Evolutionary conservation across 2,797 vertebrate species (phyloP), one percentile per base, ranked within the genome.

Genomic region (Malacoraja senta): DNA sequence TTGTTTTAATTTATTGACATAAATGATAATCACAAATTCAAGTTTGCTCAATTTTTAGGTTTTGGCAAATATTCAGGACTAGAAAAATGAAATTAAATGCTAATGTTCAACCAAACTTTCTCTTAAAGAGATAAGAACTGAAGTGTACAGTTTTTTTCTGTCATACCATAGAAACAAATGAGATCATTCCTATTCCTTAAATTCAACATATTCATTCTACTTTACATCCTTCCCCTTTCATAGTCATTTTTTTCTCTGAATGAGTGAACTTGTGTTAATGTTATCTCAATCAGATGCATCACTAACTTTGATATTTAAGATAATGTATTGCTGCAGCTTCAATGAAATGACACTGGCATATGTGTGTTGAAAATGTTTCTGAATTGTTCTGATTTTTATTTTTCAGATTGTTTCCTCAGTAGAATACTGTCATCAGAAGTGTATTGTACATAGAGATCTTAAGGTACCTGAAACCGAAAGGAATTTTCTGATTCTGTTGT

Each of bases 321-420:
- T 84, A n/a, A n/a, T 53, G 29, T 77, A 65, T 80, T 38, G 2
- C 90, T 53, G 32, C 3, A 29, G 71, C 26, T 12, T 72, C 68
- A 29, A 91, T 38, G 72, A 12, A n/a, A 74, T 53, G 71, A 92
- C 35, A 3, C 0, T 29, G 24, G 35, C 38, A 76, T 76, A 68
- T 21, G 12, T n/a, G 26, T 74, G 44, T 8, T 15, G 38, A 8
- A 76, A 76, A 76, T 53, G 26, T 44, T 92, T 26, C 32, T 93
- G 61, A 92, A 53, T 58, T 72, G 72, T 44, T 92, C 71, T 53
- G 90, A 92, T 92, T 63, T 93, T 8, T 94, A 96, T 94, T 15
- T 97, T 98, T 95, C 97, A 99, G 98, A 99, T 99, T 94, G 98
- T 99, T 76, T 99, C 98, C 95, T 98, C 98, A 94, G 98, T 99